Evolutionary conservation across 2,888 invertebrate species (phyloP).

Genomic region (Nemotelus pantherinus): DNA sequence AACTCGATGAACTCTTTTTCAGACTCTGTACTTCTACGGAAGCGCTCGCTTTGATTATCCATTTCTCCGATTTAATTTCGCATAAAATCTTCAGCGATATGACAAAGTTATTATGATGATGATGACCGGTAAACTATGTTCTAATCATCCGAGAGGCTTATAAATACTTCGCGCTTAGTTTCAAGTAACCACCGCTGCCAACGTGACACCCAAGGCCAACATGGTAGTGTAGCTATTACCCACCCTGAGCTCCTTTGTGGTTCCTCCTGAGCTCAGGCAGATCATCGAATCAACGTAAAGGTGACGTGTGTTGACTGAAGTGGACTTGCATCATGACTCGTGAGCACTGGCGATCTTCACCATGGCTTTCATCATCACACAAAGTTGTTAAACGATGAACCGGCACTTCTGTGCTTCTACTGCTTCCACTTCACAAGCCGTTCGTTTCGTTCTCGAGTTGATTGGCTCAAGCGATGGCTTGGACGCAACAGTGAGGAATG

Average conservation of each 20-base stretch:
- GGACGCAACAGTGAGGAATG: slow-evolving; percentile 22
- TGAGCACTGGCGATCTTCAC: background rate
- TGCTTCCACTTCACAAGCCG: background rate
- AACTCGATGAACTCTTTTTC: slow-evolving; percentile 47
- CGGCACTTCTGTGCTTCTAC: background rate
- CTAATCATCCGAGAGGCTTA: slow-evolving; percentile 32
- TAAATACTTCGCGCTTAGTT: slow-evolving; percentile 35
- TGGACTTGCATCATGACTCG: slow-evolving; percentile 43
- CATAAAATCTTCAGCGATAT: slow-evolving; percentile 6
- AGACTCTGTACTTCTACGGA: slow-evolving; percentile 30
- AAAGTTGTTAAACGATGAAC: slow-evolving; percentile 37
- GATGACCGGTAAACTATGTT: slow-evolving; percentile 14
- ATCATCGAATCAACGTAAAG: slow-evolving; percentile 44
- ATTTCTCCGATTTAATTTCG: background rate
- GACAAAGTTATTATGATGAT: background rate
- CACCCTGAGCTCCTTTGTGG: slow-evolving; percentile 23
- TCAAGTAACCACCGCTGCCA: slow-evolving; percentile 28
- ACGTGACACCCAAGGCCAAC: slow-evolving; percentile 1
- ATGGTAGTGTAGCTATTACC: slow-evolving; percentile 8
- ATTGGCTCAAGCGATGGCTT: slow-evolving; percentile 35
- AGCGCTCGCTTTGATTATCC: slow-evolving; percentile 2
- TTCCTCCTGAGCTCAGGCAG: slow-evolving; percentile 44
- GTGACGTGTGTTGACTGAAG: slow-evolving; percentile 43
- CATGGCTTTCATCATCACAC: slow-evolving; percentile 26
- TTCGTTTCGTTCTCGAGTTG: slow-evolving; percentile 26